phyloP scores from a whole-genome alignment of 1,140 invertebrate genomes.

The Drosophila micromelanica region DNA sequence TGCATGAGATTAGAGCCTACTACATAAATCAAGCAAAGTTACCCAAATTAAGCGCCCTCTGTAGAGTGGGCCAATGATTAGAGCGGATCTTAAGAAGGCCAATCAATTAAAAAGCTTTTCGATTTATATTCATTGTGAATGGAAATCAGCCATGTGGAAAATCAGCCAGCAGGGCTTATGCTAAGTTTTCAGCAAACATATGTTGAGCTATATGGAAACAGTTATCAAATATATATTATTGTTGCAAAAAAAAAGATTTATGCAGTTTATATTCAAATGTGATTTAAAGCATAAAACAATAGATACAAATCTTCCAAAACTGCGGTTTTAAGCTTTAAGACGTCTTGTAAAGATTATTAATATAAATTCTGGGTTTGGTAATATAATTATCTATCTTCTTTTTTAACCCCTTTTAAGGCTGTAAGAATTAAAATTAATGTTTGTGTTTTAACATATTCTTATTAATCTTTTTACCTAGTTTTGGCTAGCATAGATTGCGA shows the following conservation, averaged over 20 bases:
- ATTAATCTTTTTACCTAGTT: neutral
- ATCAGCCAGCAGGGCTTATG: neutral
- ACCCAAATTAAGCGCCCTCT: slow-evolving; percentile 48
- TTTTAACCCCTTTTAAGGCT: neutral
- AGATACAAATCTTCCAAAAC: too few species aligned
- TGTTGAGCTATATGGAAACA: too few species aligned
- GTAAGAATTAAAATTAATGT: neutral
- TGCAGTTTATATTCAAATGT: too few species aligned
- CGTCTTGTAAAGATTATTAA: too few species aligned
- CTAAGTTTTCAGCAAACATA: neutral
- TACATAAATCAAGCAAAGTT: slow-evolving; percentile 70
- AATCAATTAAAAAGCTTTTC: slow-evolving; percentile 77
- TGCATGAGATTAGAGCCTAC: slow-evolving; percentile 62
- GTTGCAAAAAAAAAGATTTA: too few species aligned
- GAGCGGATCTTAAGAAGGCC: slow-evolving; percentile 41
- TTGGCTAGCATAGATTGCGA: neutral
- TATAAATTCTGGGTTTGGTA: too few species aligned
- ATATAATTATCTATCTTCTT: too few species aligned
- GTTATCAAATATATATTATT: too few species aligned
- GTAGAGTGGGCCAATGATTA: slow-evolving; percentile 18
- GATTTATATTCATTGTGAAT: slow-evolving; percentile 39
- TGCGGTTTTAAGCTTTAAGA: too few species aligned
- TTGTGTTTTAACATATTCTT: neutral
- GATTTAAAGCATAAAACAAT: too few species aligned
- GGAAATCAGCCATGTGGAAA: neutral